phyloP scores from a whole-genome alignment of 2,797 vertebrate species.

The Argyrosomus regius region DNA sequence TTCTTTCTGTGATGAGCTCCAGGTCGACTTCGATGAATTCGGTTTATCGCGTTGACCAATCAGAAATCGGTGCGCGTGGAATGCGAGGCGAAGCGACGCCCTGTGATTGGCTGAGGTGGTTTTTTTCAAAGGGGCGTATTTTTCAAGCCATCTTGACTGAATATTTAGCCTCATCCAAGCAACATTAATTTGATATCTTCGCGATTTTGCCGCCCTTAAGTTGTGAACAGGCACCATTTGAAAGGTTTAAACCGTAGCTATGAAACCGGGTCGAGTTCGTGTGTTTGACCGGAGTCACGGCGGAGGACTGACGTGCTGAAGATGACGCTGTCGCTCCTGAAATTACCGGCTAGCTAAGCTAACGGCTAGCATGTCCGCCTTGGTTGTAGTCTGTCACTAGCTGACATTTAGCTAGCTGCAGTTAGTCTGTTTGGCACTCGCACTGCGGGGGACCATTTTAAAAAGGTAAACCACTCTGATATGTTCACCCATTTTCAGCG shows the following conservation, averaged over 20 bases:
- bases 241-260: slow-evolving; percentile 66
- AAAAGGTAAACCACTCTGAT: slow-evolving; percentile 72
- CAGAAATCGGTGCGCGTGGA: slow-evolving; percentile 70
- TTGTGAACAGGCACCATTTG: slow-evolving; percentile 40
- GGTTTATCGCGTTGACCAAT: slow-evolving; percentile 68
- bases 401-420: slow-evolving; percentile 77
- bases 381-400: slow-evolving; percentile 76
- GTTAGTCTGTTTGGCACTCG: slow-evolving; percentile 60
- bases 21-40: slow-evolving; percentile 36
- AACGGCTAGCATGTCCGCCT: slow-evolving; percentile 83
- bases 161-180: slow-evolving; percentile 85
- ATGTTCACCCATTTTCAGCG: slow-evolving; percentile 35
- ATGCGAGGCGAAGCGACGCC: slow-evolving; percentile 62
- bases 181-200: slow-evolving; percentile 83
- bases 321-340: slow-evolving; percentile 84
- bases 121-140: slow-evolving; percentile 87
- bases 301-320: slow-evolving; percentile 74
- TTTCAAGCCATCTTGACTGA: slow-evolving; percentile 87
- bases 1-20: slow-evolving; percentile 17
- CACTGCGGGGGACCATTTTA: slow-evolving; percentile 61
- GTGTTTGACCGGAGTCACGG: slow-evolving; percentile 58
- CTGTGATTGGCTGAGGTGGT: slow-evolving; percentile 74
- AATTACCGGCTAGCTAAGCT: slow-evolving; percentile 84
- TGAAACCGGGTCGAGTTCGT: slow-evolving; percentile 64
- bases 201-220: slow-evolving; percentile 48